These are phyloP conservation scores for Cryptus viduatorius DNA, from an alignment of 2,888 invertebrate species.

Conservation along the genomic window DNA sequence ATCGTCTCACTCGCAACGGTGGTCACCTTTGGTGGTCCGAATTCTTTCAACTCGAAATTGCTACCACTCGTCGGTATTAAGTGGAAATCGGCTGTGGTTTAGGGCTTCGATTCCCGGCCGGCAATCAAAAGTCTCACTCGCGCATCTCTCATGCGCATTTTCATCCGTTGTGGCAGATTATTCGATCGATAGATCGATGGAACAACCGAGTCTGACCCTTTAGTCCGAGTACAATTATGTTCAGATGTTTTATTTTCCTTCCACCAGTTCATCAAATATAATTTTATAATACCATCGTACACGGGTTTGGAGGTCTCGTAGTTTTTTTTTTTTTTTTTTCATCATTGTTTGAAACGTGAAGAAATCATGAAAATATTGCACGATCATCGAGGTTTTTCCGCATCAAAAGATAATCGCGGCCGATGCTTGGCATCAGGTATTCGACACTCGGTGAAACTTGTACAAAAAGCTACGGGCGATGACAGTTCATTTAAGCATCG, in stretches of 20 bases:
- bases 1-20: constrained; percentile 63
- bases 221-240: neutral
- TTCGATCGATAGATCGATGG: constrained; percentile 62
- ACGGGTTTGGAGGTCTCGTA: constrained; percentile 8
- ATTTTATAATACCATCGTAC: neutral
- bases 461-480: constrained; percentile 73
- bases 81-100: constrained; percentile 80
- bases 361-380: constrained; percentile 72
- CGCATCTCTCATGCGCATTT: constrained; percentile 29
- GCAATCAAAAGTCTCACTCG: constrained; percentile 74
- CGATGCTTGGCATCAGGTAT: neutral
- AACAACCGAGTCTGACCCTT: constrained; percentile 1
- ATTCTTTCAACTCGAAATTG: constrained; percentile 83
- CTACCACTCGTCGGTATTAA: constrained; percentile 77
- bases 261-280: constrained; percentile 8
- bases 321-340: constrained; percentile 36
- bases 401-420: constrained; percentile 60
- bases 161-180: constrained; percentile 24
- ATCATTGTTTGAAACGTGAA: constrained; percentile 24
- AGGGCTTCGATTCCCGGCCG: constrained; percentile 68
- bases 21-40: constrained; percentile 83
- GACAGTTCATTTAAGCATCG: constrained; percentile 74
- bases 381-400: constrained; percentile 75
- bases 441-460: constrained; percentile 44
- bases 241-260: neutral